Evolutionary conservation across 2,888 invertebrate genomes (phyloP).

Genomic region (Adelphocoris suturalis): DNA sequence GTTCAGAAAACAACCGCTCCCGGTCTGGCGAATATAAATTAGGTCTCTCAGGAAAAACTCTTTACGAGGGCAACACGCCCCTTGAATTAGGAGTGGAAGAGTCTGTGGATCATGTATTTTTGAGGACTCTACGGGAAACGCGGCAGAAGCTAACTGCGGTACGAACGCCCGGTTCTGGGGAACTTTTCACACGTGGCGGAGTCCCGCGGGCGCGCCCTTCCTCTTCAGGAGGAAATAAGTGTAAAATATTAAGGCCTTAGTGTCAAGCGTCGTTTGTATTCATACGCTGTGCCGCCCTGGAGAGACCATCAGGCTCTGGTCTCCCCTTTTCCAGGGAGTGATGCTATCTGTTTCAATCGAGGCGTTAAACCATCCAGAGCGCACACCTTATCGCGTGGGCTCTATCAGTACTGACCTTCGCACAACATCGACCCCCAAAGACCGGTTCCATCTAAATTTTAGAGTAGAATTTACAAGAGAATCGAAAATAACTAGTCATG

Average conservation of each 20-base stretch:
- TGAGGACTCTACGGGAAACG: neutral
- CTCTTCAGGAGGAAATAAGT: conserved; percentile 45
- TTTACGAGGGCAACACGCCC: conserved; percentile 22
- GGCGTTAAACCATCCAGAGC: neutral
- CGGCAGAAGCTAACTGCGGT: conserved; percentile 2
- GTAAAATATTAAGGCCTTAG: conserved; percentile 56
- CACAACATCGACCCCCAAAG: too few species aligned
- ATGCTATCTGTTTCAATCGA: neutral
- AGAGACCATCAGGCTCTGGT: neutral
- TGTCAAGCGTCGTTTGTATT: conserved; percentile 57
- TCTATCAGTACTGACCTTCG: neutral
- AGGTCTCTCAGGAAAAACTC: conserved; percentile 20
- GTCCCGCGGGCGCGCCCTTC: neutral
- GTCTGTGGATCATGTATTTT: neutral
- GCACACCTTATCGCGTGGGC: neutral
- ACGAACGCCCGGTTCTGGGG: too few species aligned
- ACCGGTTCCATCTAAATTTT: too few species aligned
- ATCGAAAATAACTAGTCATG: too few species aligned
- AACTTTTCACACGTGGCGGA: too few species aligned
- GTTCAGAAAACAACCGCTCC: neutral
- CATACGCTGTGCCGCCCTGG: conserved; percentile 47
- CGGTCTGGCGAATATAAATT: conserved; percentile 26
- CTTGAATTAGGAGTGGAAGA: conserved; percentile 16
- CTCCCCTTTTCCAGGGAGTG: neutral
- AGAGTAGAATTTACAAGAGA: too few species aligned